A percentile compares a stretch with the other conserved stretches of the same genome.
phyloP scores from a whole-genome alignment of 2,113 vertebrate species.

The Oncorhynchus tshawytscha region DNA sequence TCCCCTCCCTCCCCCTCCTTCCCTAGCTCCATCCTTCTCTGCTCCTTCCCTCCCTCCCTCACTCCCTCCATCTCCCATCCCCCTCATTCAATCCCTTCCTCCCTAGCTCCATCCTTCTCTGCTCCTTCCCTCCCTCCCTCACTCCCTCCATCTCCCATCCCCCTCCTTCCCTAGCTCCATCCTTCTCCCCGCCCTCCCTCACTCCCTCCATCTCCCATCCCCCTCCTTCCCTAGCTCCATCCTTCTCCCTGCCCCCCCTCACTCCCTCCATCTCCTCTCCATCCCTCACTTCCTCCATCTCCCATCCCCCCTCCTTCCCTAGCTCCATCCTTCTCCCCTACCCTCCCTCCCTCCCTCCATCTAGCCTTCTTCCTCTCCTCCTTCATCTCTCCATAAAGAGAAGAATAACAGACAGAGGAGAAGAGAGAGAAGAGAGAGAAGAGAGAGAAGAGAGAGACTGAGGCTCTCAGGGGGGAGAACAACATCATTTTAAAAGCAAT shows the following conservation, averaged over 20 bases:
- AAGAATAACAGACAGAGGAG: background rate
- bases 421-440: background rate
- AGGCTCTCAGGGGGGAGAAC: slow-evolving; percentile 48
- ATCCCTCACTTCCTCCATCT: background rate
- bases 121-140: background rate
- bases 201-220: too few species aligned
- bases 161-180: too few species aligned
- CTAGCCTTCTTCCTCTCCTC: background rate
- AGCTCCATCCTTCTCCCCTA: too few species aligned
- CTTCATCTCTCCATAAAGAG: background rate
- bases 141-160: background rate
- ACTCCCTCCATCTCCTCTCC: too few species aligned
- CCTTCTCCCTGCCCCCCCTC: background rate
- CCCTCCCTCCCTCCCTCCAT: too few species aligned
- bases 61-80: too few species aligned
- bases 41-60: too few species aligned
- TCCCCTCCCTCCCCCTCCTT: too few species aligned
- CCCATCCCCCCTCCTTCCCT: too few species aligned
- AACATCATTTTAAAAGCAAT: slow-evolving; percentile 77
- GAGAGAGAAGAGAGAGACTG: slow-evolving; percentile 10
- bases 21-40: too few species aligned
- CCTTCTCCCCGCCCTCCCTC: background rate
- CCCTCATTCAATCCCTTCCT: too few species aligned
- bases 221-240: too few species aligned
- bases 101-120: background rate